Evolutionary conservation across 2,113 vertebrate genomes (phyloP).

Genomic region (Tychaedon coryphoeus): DNA sequence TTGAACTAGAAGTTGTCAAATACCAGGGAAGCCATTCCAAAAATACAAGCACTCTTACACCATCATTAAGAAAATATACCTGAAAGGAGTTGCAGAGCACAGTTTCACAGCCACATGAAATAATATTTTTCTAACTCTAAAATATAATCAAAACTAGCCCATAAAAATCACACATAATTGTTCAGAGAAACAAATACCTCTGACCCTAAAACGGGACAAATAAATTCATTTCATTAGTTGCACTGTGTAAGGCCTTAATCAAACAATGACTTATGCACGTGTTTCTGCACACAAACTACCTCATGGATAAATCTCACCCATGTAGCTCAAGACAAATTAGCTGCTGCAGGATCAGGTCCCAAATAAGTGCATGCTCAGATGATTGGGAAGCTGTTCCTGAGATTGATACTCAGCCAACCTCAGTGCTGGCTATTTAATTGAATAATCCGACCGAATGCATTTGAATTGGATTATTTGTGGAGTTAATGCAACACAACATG

Average conservation of each 20-base stretch:
- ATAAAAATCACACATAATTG: background rate
- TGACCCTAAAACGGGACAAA: background rate
- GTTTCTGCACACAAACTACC: background rate
- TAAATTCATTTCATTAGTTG: background rate
- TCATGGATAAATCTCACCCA: background rate
- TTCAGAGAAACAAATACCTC: background rate
- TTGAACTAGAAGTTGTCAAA: background rate
- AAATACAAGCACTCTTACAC: background rate
- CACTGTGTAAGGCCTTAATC: background rate
- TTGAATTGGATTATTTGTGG: slow-evolving; percentile 14
- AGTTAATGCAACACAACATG: slow-evolving; percentile 3
- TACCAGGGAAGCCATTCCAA: background rate
- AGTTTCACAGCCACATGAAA: background rate
- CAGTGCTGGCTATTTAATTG: slow-evolving; percentile 23
- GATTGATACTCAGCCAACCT: background rate
- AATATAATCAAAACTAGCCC: background rate
- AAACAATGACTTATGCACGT: background rate
- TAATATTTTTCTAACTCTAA: slow-evolving; percentile 37
- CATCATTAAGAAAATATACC: background rate
- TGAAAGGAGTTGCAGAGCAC: background rate
- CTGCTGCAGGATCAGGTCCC: background rate
- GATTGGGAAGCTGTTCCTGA: slow-evolving; percentile 12
- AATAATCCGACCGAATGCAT: background rate
- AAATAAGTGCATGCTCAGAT: background rate
- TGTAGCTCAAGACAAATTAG: background rate